phyloP scores from a whole-genome alignment of 2,113 vertebrate genomes.

The Tetraodon nigroviridis region DNA sequence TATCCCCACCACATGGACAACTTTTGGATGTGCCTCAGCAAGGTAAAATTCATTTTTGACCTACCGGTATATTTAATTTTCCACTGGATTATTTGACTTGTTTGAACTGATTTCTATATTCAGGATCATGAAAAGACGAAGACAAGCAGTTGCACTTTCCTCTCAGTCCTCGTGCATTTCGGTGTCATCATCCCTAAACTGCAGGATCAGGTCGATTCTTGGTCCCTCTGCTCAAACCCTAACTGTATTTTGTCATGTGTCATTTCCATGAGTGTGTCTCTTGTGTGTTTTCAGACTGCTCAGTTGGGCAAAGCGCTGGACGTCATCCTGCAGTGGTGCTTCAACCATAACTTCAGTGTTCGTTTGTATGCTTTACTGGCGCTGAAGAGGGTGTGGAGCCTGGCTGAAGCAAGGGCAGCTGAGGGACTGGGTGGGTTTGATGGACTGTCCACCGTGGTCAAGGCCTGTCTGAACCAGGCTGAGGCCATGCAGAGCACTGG shows the following conservation, averaged over 20 bases:
- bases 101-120: conserved; percentile 13
- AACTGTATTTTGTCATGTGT: background rate
- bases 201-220: conserved; percentile 73
- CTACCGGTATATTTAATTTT: background rate
- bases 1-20: conserved; percentile 80
- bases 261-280: background rate
- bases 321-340: conserved; percentile 84
- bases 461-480: conserved; percentile 83
- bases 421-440: conserved; percentile 54
- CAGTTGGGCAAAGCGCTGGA: conserved; percentile 79
- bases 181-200: conserved; percentile 77
- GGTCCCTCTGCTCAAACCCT: background rate
- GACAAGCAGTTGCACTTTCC: conserved; percentile 88
- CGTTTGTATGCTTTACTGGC: conserved; percentile 88
- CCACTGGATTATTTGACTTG: background rate
- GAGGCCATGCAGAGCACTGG: conserved; percentile 85
- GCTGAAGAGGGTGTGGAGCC: conserved; percentile 85
- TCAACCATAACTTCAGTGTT: conserved; percentile 90
- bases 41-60: conserved; percentile 71
- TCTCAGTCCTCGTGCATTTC: conserved; percentile 88
- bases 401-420: conserved; percentile 65
- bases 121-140: conserved; percentile 90
- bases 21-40: conserved; percentile 86
- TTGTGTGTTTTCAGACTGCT: conserved; percentile 59
- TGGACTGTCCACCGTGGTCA: conserved; percentile 78